Base-by-base conservation (phyloP, 2,797 vertebrate genomes). In the Muraenolepis orangiensis region DNA sequence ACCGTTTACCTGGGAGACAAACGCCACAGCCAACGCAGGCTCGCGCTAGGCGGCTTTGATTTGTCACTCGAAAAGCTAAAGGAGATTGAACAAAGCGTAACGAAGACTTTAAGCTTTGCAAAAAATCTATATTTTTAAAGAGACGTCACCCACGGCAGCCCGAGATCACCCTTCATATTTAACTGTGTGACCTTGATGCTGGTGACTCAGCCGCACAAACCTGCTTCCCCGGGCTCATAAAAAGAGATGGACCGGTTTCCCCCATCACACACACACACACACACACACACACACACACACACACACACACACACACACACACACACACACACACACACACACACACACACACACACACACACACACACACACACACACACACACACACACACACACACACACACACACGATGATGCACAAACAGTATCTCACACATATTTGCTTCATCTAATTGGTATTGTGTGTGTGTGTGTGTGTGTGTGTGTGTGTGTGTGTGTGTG, bases 1-100 rank as follows among this genome's bases (percentile, higher is more conserved):
- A 18, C 14, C 11, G 64, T 72, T 81, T 74, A 79, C 83, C 75
- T 77, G 73, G 72, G 78, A 81, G 74, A 78, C 75, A 28, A 76
- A 72, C 51, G n/a, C 11, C 51, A 57, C 51, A n/a, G 51, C 8
- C 51, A 57, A 57, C 6, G n/a, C 6, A 57, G 51, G n/a, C n/a
- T n/a, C n/a, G n/a, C n/a, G n/a, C n/a, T n/a, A n/a, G n/a, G n/a
- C n/a, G n/a, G n/a, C n/a, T n/a, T n/a, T n/a, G n/a, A n/a, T n/a
- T n/a, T n/a, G n/a, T n/a, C n/a, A n/a, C n/a, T n/a, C n/a, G n/a
- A n/a, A n/a, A 57, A 23, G 20, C 51, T 23, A n/a, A 23, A n/a
- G n/a, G n/a, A n/a, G n/a, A n/a, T n/a, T n/a, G n/a, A n/a, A n/a
- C n/a, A n/a, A n/a, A n/a, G n/a, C n/a, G n/a, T n/a, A n/a, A n/a